Conservation (phyloP, 92 coral and sea anemone genomes). For the Umimayanthus kanabou region DNA sequence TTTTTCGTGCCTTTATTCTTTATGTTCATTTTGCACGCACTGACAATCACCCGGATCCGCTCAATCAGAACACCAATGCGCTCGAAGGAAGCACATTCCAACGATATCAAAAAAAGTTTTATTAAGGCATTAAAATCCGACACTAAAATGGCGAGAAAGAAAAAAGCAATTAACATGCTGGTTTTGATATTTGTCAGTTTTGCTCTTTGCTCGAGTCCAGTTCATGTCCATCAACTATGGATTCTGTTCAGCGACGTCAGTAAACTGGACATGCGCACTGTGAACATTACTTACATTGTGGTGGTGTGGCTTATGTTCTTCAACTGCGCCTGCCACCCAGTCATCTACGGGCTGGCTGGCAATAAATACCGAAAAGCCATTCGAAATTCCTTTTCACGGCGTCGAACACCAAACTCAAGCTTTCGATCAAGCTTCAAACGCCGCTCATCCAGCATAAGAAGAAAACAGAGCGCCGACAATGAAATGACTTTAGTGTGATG, state of each 20-base stretch:
- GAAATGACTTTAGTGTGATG: not conserved
- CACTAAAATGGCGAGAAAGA: conserved; percentile 58
- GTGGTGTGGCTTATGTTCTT: conserved; percentile 57
- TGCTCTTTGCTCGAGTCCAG: conserved; percentile 68
- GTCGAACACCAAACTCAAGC: conserved; percentile 25
- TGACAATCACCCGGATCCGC: conserved; percentile 64
- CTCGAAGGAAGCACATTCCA: not conserved
- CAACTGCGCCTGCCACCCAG: conserved; percentile 72
- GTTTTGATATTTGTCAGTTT: conserved; percentile 58
- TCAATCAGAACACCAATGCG: conserved; percentile 19
- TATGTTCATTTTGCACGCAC: conserved; percentile 68
- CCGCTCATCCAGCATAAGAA: not conserved
- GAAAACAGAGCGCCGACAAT: conserved; percentile 7
- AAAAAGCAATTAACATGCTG: conserved; percentile 76
- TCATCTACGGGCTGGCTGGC: conserved; percentile 74
- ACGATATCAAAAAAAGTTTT: not conserved
- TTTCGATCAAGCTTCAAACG: not conserved
- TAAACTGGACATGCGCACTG: not conserved
- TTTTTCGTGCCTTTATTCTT: conserved; percentile 67
- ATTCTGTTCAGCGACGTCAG: conserved; percentile 14
- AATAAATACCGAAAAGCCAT: conserved; percentile 72
- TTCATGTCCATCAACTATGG: conserved; percentile 51
- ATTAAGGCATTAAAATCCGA: not conserved
- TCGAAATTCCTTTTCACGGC: conserved; percentile 52
- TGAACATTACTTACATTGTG: conserved; percentile 51